Conservation (phyloP, 2,888 invertebrate species). For the Synergus gifuensis region DNA sequence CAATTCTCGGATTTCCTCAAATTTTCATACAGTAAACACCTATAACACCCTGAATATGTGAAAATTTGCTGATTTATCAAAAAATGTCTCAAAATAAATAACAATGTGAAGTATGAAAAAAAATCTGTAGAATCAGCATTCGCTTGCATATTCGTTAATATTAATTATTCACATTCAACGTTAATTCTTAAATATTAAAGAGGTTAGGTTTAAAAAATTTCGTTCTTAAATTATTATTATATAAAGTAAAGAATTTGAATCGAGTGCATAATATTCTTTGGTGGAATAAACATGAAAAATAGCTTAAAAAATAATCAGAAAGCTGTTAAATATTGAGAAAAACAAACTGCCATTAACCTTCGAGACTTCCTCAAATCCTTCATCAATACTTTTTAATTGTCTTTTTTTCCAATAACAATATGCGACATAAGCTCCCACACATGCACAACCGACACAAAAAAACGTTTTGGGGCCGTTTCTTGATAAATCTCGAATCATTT, state of each 20-base stretch:
- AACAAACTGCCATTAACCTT: slow-evolving; percentile 67
- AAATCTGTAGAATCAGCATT: not conserved
- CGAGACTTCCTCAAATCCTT: slow-evolving; percentile 77
- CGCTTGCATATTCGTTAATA: not conserved
- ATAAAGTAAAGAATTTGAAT: too few species aligned
- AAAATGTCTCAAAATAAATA: too few species aligned
- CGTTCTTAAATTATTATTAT: not conserved
- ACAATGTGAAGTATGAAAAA: not conserved
- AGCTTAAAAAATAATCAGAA: too few species aligned
- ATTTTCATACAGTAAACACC: too few species aligned
- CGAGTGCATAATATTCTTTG: too few species aligned
- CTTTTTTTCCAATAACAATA: slow-evolving; percentile 76
- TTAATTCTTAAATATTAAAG: not conserved
- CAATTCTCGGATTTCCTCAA: too few species aligned
- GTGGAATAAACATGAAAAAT: too few species aligned
- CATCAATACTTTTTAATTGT: slow-evolving; percentile 75
- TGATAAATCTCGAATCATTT: slow-evolving; percentile 42
- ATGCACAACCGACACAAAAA: slow-evolving; percentile 70
- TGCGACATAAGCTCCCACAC: slow-evolving; percentile 74
- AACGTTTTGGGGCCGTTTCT: slow-evolving; percentile 60
- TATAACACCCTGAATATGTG: too few species aligned
- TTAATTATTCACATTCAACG: not conserved
- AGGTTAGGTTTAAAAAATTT: not conserved
- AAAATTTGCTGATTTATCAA: too few species aligned
- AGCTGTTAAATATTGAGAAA: not conserved